phyloP scores from a whole-genome alignment of 2,888 invertebrate genomes.

The Axea sp. region DNA sequence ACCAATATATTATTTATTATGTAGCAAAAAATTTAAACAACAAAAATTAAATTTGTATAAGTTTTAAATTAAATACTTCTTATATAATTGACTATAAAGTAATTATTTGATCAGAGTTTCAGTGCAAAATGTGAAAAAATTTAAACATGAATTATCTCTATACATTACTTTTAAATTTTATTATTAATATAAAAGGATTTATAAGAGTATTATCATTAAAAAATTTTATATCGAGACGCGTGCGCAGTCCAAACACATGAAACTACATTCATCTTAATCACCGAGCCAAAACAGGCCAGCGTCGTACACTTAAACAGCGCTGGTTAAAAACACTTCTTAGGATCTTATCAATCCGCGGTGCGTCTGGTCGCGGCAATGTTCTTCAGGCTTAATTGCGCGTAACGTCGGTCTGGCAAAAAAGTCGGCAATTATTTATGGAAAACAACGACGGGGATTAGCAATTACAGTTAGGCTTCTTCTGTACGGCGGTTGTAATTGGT shows the following conservation, averaged over 20 bases:
- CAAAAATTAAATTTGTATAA: too few relatives aligned
- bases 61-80: too few relatives aligned
- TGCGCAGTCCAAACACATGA: background rate
- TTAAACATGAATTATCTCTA: too few relatives aligned
- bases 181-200: too few relatives aligned
- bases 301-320: background rate
- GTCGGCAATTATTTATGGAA: conserved; percentile 58
- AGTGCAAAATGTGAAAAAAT: too few relatives aligned
- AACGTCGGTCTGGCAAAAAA: conserved; percentile 25
- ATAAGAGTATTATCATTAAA: too few relatives aligned
- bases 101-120: too few relatives aligned
- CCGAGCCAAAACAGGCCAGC: background rate
- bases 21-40: too few relatives aligned
- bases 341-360: conserved; percentile 33
- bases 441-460: conserved; percentile 62
- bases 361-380: conserved; percentile 39
- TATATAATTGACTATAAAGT: too few relatives aligned
- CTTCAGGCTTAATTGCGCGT: conserved; percentile 43
- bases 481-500: conserved; percentile 68
- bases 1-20: too few relatives aligned
- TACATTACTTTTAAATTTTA: too few relatives aligned
- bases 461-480: conserved; percentile 64
- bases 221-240: background rate
- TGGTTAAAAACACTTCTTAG: conserved; percentile 11
- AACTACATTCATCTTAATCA: background rate